phyloP scores from a whole-genome alignment of 1,140 invertebrate species.

The Diuraphis noxia region DNA sequence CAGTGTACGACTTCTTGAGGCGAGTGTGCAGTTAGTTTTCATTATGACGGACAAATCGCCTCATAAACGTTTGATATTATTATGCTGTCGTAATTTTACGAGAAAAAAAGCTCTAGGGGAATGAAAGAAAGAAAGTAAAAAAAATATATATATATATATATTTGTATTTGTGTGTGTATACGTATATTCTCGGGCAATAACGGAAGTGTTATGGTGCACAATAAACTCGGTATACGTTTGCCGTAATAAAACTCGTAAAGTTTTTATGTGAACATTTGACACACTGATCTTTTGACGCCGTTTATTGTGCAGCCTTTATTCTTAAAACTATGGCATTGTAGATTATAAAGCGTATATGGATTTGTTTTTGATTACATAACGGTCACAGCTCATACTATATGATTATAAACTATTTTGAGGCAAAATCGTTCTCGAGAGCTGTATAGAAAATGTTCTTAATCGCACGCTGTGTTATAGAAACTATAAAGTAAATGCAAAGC shows the following conservation, averaged over 20 bases:
- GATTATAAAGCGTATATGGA: not conserved
- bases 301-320: not conserved
- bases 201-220: constrained; percentile 18
- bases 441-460: not conserved
- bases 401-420: constrained; percentile 15
- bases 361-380: not conserved
- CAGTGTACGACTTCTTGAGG: not conserved
- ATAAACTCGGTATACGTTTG: constrained; percentile 25
- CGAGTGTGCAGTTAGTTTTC: not conserved
- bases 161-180: not conserved
- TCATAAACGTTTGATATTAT: constrained; percentile 51
- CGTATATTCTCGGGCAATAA: constrained; percentile 14
- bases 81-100: constrained; percentile 39
- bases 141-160: not conserved
- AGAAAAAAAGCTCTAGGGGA: constrained; percentile 2
- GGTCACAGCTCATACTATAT: not conserved
- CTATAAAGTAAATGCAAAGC: not conserved
- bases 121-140: not conserved
- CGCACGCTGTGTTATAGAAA: not conserved
- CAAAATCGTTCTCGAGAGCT: not conserved
- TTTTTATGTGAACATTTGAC: constrained; percentile 35
- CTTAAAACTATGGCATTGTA: not conserved
- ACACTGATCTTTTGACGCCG: constrained; percentile 20
- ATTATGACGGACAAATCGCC: constrained; percentile 12
- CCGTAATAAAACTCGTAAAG: constrained; percentile 28